Base-by-base conservation (phyloP, 2,797 vertebrate species). In the Zenarchopterus dispar region DNA sequence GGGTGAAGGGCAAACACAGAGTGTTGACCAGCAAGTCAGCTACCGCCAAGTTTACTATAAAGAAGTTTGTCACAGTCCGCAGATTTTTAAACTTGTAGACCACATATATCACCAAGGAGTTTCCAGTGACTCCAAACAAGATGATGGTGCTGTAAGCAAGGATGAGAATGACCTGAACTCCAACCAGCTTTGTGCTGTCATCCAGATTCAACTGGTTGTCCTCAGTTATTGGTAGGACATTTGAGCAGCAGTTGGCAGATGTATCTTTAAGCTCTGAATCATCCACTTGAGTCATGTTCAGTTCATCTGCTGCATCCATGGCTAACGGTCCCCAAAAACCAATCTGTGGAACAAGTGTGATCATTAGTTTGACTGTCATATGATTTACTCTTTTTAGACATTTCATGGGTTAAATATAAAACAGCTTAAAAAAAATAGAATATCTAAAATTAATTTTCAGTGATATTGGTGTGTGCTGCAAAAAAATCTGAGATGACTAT, bases 131-230 rank as follows among this genome's bases (percentile, higher is more conserved):
- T 0, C 97, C 97, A 11, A 98, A 92, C 49, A 98, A 49, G 70
- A 99, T 99, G 84, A 99, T 99, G 33, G 90, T 91, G 78, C 94
- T 95, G 80, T 99, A 99, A n/a, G 97, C 96, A 8, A 97, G 80
- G 54, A 99, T 99, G 66, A 99, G 95, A 21, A 95, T 48, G 8
- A 96, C 92, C 48, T 95, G 96, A 7, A 99, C 97, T 51, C 94
- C 95, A 0, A 96, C 70, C 59, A 96, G 87, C 23, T 94, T 95
- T 0, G 96, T 99, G 89, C 97, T 97, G 86, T 97, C 96, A 26
- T 89, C 84, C 55, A 94, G 72, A 41, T 67, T 65, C 18, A 89
- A 15, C 9, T 84, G 55, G 45, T 41, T 69, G 2, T 73, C 78
- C 0, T 86, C 58, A 1, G 55, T 56, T 1, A 50, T 44, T 0